These are phyloP conservation scores for Lamellibrachia satsuma DNA, from an alignment of 2,888 invertebrate genomes.

Conservation along the genomic window DNA sequence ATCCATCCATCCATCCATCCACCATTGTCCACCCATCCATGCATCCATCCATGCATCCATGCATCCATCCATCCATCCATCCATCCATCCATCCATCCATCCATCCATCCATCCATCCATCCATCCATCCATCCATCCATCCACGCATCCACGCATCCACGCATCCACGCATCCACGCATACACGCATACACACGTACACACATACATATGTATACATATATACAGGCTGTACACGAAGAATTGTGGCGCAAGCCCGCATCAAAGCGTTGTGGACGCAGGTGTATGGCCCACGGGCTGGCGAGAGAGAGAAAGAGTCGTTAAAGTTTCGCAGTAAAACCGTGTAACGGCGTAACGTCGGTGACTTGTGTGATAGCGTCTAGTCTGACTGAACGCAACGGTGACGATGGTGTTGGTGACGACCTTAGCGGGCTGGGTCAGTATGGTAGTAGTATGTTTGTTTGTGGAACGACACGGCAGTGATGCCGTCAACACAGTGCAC, in stretches of 20 bases:
- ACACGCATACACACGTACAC: too few species aligned
- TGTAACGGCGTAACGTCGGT: not conserved
- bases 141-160: too few species aligned
- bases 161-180: too few species aligned
- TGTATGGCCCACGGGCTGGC: not conserved
- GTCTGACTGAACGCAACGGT: not conserved
- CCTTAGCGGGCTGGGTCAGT: not conserved
- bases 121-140: too few species aligned
- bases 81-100: too few species aligned
- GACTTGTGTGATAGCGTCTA: not conserved
- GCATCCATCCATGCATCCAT: too few species aligned
- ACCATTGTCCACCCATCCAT: too few species aligned
- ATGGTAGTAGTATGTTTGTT: not conserved
- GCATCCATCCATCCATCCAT: too few species aligned
- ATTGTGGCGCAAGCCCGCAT: not conserved
- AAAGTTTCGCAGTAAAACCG: not conserved
- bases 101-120: too few species aligned
- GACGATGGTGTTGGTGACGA: not conserved
- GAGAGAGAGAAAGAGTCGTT: not conserved
- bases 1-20: too few species aligned
- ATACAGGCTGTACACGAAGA: too few species aligned
- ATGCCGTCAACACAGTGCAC: not conserved
- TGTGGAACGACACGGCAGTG: not conserved
- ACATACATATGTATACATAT: too few species aligned
- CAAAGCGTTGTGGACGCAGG: not conserved